These are phyloP conservation scores for Drosophila pullipes DNA, from an alignment of 2,888 invertebrate genomes.

Conservation along the genomic window DNA sequence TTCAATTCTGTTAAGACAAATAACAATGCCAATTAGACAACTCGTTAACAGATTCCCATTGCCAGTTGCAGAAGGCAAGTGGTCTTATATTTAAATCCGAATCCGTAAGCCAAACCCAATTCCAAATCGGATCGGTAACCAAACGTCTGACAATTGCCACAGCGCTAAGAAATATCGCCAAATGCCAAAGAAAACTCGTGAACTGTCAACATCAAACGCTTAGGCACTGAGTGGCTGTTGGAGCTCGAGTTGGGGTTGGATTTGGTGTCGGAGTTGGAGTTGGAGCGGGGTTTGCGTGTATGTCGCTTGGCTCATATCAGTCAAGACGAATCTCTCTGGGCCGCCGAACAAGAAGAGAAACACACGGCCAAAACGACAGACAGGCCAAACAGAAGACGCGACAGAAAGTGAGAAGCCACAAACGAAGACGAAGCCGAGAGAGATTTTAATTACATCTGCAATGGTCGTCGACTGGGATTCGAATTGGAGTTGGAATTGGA, in stretches of 20 bases:
- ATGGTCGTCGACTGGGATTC: constrained; percentile 42
- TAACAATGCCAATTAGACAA: constrained; percentile 62
- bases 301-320: constrained; percentile 75
- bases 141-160: constrained; percentile 26
- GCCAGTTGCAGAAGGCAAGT: constrained; percentile 7
- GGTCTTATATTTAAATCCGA: constrained; percentile 32
- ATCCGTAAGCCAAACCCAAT: constrained; percentile 23
- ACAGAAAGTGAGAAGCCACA: constrained; percentile 70
- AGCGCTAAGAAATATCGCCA: constrained; percentile 54
- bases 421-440: constrained; percentile 26
- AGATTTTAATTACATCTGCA: constrained; percentile 83
- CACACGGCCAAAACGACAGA: constrained; percentile 31
- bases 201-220: constrained; percentile 70
- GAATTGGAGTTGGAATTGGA: constrained; percentile 14
- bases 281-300: constrained; percentile 71
- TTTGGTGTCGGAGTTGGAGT: constrained; percentile 20
- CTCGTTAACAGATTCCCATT: constrained; percentile 42
- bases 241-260: constrained; percentile 14
- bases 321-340: constrained; percentile 72
- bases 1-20: constrained; percentile 26
- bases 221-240: constrained; percentile 2
- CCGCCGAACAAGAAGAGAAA: constrained; percentile 65
- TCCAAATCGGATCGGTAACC: constrained; percentile 34
- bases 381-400: constrained; percentile 8
- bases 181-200: constrained; percentile 69